Evolutionary conservation across 2,113 vertebrate species (phyloP).

Genomic region (Chaenogobius annularis): DNA sequence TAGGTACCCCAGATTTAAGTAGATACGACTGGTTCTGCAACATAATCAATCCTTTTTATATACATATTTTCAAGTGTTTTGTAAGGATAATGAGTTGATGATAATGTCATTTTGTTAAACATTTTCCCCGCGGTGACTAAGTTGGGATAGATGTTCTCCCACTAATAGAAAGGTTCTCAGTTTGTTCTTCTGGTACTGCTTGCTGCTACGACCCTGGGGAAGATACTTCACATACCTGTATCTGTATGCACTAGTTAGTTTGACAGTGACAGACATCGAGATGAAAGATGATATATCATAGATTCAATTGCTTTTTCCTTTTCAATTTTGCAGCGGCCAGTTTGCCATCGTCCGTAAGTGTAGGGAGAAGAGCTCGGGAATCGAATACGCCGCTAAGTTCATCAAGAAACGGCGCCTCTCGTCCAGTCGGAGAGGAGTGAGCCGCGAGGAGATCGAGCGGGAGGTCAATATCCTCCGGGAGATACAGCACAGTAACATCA

Average conservation of each 20-base stretch:
- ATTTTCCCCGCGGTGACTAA: no score
- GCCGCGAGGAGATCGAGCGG: slow-evolving; percentile 94
- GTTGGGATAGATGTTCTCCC: no score
- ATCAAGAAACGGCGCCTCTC: slow-evolving; percentile 96
- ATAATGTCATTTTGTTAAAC: neutral
- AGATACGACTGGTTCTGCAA: no score
- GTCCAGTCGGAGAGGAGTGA: slow-evolving; percentile 92
- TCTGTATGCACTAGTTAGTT: no score
- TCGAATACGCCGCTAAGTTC: slow-evolving; percentile 94
- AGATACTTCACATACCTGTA: no score
- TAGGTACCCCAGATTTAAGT: no score
- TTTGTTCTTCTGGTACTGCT: no score
- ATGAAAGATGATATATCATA: no score
- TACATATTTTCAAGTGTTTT: neutral
- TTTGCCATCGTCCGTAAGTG: slow-evolving; percentile 96
- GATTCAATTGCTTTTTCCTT: neutral
- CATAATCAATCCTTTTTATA: neutral
- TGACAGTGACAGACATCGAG: no score
- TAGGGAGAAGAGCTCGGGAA: slow-evolving; percentile 81
- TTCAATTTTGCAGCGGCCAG: slow-evolving; percentile 79
- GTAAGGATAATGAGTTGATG: neutral
- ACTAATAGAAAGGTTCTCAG: no score
- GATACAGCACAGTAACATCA: slow-evolving; percentile 98
- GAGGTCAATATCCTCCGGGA: slow-evolving; percentile 96
- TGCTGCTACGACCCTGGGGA: no score